phyloP scores from a whole-genome alignment of 92 coral and sea anemone genomes.

The Actinostola sp. region DNA sequence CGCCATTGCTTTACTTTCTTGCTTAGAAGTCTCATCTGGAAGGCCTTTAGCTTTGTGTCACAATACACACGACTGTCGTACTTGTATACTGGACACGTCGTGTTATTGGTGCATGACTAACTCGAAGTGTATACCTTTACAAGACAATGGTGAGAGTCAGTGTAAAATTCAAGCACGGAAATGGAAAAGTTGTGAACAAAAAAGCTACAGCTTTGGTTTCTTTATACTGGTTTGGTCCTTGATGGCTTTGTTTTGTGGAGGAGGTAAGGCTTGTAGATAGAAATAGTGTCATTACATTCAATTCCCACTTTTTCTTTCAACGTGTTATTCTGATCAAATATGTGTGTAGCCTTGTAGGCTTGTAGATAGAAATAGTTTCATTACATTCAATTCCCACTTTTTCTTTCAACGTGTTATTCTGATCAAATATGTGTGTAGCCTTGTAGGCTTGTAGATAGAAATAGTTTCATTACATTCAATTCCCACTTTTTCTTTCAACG shows the following conservation, averaged over 20 bases:
- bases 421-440: background rate
- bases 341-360: background rate
- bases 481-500: background rate
- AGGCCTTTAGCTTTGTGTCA: slow-evolving; percentile 1
- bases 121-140: slow-evolving; percentile 6
- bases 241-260: slow-evolving; percentile 21
- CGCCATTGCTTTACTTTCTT: background rate
- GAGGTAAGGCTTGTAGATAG: slow-evolving; percentile 12
- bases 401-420: background rate
- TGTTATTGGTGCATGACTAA: slow-evolving; percentile 60
- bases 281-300: background rate
- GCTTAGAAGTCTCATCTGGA: background rate
- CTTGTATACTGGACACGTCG: slow-evolving; percentile 25
- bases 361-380: background rate
- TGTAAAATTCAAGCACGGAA: slow-evolving; percentile 5
- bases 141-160: slow-evolving; percentile 1
- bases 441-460: background rate
- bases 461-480: background rate
- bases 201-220: background rate
- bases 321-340: background rate
- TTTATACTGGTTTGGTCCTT: slow-evolving; percentile 7
- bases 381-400: background rate
- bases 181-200: slow-evolving; percentile 35
- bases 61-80: slow-evolving; percentile 25
- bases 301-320: background rate